These are phyloP conservation scores for Acanthiza pusilla DNA, from an alignment of 2,797 vertebrate species.

Conservation along the genomic window DNA sequence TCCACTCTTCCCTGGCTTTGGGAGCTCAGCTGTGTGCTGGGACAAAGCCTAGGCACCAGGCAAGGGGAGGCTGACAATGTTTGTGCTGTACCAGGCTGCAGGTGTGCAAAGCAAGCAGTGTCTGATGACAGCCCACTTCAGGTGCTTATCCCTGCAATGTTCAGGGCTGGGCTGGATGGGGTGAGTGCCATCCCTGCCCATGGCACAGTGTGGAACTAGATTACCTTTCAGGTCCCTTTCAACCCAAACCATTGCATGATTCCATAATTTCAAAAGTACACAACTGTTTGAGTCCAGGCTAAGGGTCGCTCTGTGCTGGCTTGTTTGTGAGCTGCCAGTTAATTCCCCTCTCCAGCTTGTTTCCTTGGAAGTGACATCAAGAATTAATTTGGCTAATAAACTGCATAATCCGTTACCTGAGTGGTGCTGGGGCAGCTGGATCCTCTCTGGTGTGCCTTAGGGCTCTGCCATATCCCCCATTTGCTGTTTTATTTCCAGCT, in stretches of 20 bases:
- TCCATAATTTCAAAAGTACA: neutral
- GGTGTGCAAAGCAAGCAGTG: neutral
- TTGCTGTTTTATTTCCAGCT: neutral
- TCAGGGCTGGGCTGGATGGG: neutral
- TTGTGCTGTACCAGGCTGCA: neutral
- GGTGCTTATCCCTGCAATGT: neutral
- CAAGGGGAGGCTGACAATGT: neutral
- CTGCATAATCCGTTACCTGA: neutral
- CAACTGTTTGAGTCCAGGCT: neutral
- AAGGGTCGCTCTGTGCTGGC: neutral
- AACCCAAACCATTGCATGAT: neutral
- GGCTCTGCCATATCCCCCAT: neutral
- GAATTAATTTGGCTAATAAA: neutral
- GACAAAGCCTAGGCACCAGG: neutral
- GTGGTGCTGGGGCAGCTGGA: neutral
- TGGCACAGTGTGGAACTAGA: neutral
- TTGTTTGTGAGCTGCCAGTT: neutral
- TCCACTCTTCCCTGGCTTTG: neutral
- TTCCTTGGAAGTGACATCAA: neutral
- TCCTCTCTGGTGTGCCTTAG: neutral
- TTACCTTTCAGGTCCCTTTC: neutral
- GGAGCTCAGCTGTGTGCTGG: rapidly evolving
- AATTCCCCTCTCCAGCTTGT: neutral
- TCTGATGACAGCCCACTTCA: neutral
- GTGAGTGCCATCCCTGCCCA: neutral